A percentile compares a stretch with the other conserved stretches of the same genome.
Conservation (phyloP, 2,888 invertebrate genomes). For the Chrysina gloriosa region DNA sequence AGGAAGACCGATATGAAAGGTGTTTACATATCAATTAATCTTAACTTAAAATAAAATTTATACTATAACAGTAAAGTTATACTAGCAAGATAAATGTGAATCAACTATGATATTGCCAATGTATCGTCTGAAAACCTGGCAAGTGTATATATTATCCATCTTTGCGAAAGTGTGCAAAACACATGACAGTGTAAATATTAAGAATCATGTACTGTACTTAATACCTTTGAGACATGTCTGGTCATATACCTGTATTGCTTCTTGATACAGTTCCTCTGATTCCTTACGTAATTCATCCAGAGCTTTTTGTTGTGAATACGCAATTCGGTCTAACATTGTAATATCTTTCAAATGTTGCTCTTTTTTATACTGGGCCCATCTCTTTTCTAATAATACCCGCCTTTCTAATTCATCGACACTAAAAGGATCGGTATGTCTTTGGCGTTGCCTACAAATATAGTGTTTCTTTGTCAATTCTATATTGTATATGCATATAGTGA, state of each 20-base stretch:
- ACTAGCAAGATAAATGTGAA: no score
- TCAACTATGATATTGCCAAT: no score
- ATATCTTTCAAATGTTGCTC: slow-evolving; percentile 74
- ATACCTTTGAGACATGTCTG: not conserved
- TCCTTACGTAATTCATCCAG: slow-evolving; percentile 81
- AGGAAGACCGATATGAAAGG: no score
- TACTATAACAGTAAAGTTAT: no score
- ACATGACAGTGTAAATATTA: no score
- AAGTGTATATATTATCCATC: no score
- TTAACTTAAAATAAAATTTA: no score
- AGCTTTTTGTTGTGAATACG: slow-evolving; percentile 80
- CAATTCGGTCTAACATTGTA: slow-evolving; percentile 75
- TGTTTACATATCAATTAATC: no score
- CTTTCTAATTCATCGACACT: slow-evolving; percentile 72
- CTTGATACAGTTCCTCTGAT: slow-evolving; percentile 88
- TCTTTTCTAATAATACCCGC: slow-evolving; percentile 75
- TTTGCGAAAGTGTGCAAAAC: no score
- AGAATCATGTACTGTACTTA: not conserved
- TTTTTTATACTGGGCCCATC: slow-evolving; percentile 80
- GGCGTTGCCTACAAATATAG: slow-evolving; percentile 19
- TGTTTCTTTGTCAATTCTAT: not conserved
- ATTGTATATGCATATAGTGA: no score
- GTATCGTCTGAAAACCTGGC: no score
- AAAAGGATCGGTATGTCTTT: slow-evolving; percentile 66
- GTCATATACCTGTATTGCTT: slow-evolving; percentile 81